Evolutionary conservation across 2,888 invertebrate genomes (phyloP), one percentile per base, ranked within the genome.

Genomic region (Metallyticus violacea): DNA sequence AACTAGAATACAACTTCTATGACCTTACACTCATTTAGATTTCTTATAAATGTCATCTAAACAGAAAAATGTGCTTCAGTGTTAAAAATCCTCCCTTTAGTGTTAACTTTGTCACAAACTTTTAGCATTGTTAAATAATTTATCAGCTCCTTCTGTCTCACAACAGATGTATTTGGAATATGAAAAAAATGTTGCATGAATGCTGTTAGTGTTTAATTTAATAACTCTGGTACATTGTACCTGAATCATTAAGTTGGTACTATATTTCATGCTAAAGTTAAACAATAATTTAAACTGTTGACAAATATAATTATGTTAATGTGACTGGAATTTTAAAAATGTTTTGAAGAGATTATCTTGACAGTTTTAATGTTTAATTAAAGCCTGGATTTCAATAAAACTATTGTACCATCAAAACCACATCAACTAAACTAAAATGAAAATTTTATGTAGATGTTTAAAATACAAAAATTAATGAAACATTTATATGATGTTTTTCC

Each of bases 321-420:
- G n/a, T 81, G 81, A 26, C n/a, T n/a, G 82, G 82, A 76, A 82
- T 82, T 82, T 82, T 26, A 82, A 82, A 26, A 82, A 62, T 62
- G 40, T 62, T 62, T 76, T 82, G 6, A 26, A 82, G 82, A 82
- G 76, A 62, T 82, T 82, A 82, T 82, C 76, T 62, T 62, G 40
- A 76, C 25, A 30, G 15, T 40, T 26, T 27, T 25, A 76, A 81
- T 81, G 25, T 30, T 81, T 40, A n/a, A 25, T 81, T 40, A 40
- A 4, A 62, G 40, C 4, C 40, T 4, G 15, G 22, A 62, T 62
- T 62, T 62, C 40, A 1, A 15, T 62, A 62, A 15, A 22, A 62
- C 40, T 62, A 62, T 15, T 62, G 40, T 15, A 40, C 15, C 15
- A 40, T 40, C 40, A 62, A 62, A 40, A 62, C 15, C 40, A 62